Base-by-base conservation (phyloP, 2,797 vertebrate genomes). In the Fistularia commersonii region DNA sequence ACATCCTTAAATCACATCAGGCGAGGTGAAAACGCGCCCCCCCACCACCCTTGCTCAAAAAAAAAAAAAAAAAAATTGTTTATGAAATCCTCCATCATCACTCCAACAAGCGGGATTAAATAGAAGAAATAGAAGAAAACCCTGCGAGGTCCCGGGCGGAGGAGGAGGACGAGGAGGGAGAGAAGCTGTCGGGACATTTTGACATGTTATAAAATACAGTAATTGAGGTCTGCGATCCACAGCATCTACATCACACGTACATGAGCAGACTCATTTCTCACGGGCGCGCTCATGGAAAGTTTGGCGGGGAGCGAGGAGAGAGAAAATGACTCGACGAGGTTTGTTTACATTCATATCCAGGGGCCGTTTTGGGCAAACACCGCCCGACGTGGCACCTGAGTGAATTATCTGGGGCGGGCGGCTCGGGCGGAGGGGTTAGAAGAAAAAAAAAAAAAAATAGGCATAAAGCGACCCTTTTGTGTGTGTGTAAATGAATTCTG, bases 281-380 rank as follows among this genome's bases (percentile, higher is more conserved):
- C 32, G 41, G 44, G 48, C 48, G 45, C 7, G 62, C 72, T 86
- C 72, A 80, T 85, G 82, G 83, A 86, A 85, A 85, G 72, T 65
- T 81, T 77, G 54, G 72, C 72, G 58, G 56, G 60, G 60, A 65
- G 49, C 73, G 70, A n/a, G n/a, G n/a, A n/a, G n/a, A n/a, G 70
- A 81, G 43, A 64, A 64, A 54, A 69, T 57, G 44, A 53, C 64
- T 74, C 73, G 66, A 76, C 66, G 75, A 69, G 54, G 71, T 66
- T 78, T 82, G 79, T 77, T 90, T 86, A 72, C 69, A 77, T 88
- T 88, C 51, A 34, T 49, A 56, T 75, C 56, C 33, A 10, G 8
- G 72, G 75, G 39, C 58, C 69, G 72, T 71, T 51, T 32, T 67
- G 71, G 69, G 70, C 58, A 79, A 83, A 81, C 57, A 45, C 37